phyloP scores from a whole-genome alignment of 2,888 invertebrate species.

The Acronicta alni region DNA sequence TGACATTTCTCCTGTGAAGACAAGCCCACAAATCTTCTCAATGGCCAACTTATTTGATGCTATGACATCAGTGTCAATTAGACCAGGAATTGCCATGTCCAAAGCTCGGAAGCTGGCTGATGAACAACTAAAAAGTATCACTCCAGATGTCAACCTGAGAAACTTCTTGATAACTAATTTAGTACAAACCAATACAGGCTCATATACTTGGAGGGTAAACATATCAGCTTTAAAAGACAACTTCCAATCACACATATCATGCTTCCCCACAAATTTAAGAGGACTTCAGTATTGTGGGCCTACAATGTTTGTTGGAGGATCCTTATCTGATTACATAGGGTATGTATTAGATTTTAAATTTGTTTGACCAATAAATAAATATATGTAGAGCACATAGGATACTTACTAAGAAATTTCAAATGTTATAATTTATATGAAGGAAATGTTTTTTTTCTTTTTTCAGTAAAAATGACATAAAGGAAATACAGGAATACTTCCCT shows the following conservation, averaged over 20 bases:
- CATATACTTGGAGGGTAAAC: slow-evolving; percentile 94
- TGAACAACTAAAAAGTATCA: slow-evolving; percentile 89
- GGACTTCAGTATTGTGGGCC: slow-evolving; percentile 91
- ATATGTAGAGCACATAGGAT: too few relatives aligned
- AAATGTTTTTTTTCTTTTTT: slow-evolving; percentile 38
- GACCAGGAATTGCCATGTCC: slow-evolving; percentile 90
- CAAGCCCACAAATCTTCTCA: slow-evolving; percentile 89
- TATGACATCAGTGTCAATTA: slow-evolving; percentile 90
- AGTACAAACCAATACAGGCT: slow-evolving; percentile 90
- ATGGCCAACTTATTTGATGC: slow-evolving; percentile 92
- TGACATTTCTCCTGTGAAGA: slow-evolving; percentile 92
- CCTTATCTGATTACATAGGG: slow-evolving; percentile 94
- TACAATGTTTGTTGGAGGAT: slow-evolving; percentile 95
- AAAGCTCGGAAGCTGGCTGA: slow-evolving; percentile 91
- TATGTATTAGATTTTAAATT: slow-evolving; percentile 66
- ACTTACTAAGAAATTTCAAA: too few relatives aligned
- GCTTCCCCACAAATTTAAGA: slow-evolving; percentile 89
- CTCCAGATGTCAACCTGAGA: slow-evolving; percentile 90
- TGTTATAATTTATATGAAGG: background rate
- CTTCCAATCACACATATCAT: slow-evolving; percentile 90
- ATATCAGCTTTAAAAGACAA: slow-evolving; percentile 92
- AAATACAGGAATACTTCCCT: slow-evolving; percentile 93
- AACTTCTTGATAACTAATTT: slow-evolving; percentile 96
- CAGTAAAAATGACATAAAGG: slow-evolving; percentile 89
- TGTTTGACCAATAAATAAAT: background rate